Percentiles rank a stretch among this genome's conserved stretches.
phyloP scores from a whole-genome alignment of 2,113 vertebrate species.

The Campylomormyrus numenius region DNA sequence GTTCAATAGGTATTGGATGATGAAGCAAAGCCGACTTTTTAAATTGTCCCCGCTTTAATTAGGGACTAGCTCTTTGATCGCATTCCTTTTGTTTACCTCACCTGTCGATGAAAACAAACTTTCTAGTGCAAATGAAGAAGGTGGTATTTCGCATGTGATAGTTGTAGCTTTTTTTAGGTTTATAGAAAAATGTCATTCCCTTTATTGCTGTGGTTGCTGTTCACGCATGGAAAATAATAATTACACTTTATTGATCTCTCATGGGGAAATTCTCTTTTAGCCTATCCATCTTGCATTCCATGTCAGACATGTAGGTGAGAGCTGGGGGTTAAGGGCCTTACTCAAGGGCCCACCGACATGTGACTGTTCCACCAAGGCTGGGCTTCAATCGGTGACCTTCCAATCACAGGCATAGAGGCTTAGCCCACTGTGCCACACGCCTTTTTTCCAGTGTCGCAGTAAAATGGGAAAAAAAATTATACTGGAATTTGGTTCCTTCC shows the following conservation, averaged over 20 bases:
- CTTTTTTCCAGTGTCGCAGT: neutral
- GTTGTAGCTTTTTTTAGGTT: neutral
- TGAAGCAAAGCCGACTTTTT: neutral
- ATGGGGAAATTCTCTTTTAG: neutral
- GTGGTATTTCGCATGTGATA: neutral
- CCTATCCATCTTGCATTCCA: neutral
- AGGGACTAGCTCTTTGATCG: neutral
- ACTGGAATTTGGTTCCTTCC: neutral
- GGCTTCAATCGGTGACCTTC: neutral
- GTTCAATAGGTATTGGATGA: neutral
- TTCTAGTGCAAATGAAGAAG: neutral
- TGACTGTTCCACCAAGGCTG: neutral
- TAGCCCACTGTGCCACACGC: neutral
- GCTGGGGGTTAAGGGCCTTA: neutral
- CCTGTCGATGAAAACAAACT: neutral
- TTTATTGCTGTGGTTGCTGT: neutral
- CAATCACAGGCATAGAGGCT: neutral
- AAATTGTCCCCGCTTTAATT: neutral
- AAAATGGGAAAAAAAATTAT: neutral
- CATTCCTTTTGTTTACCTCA: neutral
- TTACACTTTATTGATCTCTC: neutral
- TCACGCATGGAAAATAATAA: neutral
- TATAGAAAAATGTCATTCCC: neutral
- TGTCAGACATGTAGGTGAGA: neutral
- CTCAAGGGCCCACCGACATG: neutral